These are phyloP conservation scores for Bombyx huttoni DNA, from an alignment of 2,888 invertebrate genomes.

Conservation along the genomic window DNA sequence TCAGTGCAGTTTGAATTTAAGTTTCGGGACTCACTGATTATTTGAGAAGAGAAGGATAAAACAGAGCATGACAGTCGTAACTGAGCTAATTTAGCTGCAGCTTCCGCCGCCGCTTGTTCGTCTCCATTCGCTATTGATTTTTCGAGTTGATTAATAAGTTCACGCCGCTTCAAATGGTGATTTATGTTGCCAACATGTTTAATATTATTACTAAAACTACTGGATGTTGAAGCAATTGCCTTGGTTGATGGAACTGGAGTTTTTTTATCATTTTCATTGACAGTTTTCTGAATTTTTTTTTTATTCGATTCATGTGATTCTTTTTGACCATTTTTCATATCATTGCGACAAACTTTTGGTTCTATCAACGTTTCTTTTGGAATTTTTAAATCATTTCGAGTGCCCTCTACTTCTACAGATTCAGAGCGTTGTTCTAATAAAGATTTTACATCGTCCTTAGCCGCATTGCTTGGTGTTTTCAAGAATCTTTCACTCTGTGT, in stretches of 20 bases:
- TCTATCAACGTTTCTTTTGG: no score
- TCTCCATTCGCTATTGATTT: conserved; percentile 84
- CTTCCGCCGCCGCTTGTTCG: conserved; percentile 80
- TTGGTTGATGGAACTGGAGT: neutral
- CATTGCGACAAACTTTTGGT: no score
- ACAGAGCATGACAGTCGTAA: conserved; percentile 82
- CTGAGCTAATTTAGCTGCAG: conserved; percentile 83
- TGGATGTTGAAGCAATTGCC: neutral
- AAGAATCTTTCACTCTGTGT: neutral
- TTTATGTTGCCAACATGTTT: conserved; percentile 16
- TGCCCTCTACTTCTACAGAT: no score
- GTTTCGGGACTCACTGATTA: conserved; percentile 24
- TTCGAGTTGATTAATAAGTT: conserved; percentile 79
- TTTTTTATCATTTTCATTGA: neutral
- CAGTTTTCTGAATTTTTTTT: neutral
- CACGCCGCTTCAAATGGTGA: conserved; percentile 42
- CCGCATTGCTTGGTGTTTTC: neutral
- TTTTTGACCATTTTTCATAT: neutral
- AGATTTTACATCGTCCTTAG: no score
- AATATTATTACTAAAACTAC: neutral
- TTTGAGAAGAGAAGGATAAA: conserved; percentile 58
- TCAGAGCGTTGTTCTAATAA: no score
- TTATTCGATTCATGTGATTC: neutral
- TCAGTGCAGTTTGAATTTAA: neutral
- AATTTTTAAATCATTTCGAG: no score